Evolutionary conservation across 2,888 invertebrate genomes (phyloP), one percentile per base, ranked within the genome.

Genomic region (Suillia variegata): DNA sequence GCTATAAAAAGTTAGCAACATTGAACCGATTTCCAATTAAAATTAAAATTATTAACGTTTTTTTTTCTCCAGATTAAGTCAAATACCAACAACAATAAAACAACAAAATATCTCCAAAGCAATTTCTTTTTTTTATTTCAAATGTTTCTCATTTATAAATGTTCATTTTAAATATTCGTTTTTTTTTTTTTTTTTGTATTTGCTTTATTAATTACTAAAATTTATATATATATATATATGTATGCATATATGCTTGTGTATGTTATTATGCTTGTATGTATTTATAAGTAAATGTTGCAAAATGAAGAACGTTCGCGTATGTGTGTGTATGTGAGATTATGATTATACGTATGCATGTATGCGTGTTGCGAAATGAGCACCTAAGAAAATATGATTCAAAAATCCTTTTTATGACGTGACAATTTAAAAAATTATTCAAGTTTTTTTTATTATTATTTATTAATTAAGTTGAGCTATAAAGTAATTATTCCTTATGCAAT

Each of bases 21-120:
- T n/a, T n/a, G n/a, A n/a, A n/a, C n/a, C n/a, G n/a, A n/a, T n/a
- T n/a, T n/a, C n/a, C n/a, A n/a, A n/a, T n/a, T n/a, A n/a, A n/a
- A n/a, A n/a, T n/a, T n/a, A n/a, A n/a, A n/a, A n/a, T n/a, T n/a
- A n/a, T n/a, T n/a, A n/a, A n/a, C n/a, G n/a, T n/a, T n/a, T n/a
- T n/a, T n/a, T n/a, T n/a, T n/a, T n/a, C n/a, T n/a, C n/a, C n/a
- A n/a, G n/a, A n/a, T n/a, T n/a, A n/a, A n/a, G n/a, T n/a, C n/a
- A n/a, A n/a, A n/a, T n/a, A n/a, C n/a, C n/a, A n/a, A n/a, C n/a
- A n/a, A n/a, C n/a, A n/a, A n/a, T n/a, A n/a, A n/a, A n/a, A n/a
- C n/a, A n/a, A n/a, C n/a, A n/a, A n/a, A n/a, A n/a, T n/a, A n/a
- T 64, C 59, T 72, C 69, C 71, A 75, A 74, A 75, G 76, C 74